Evolutionary conservation across 2,888 invertebrate species (phyloP), one percentile per base, ranked within the genome.

Genomic region (Pyrochroa serraticornis): DNA sequence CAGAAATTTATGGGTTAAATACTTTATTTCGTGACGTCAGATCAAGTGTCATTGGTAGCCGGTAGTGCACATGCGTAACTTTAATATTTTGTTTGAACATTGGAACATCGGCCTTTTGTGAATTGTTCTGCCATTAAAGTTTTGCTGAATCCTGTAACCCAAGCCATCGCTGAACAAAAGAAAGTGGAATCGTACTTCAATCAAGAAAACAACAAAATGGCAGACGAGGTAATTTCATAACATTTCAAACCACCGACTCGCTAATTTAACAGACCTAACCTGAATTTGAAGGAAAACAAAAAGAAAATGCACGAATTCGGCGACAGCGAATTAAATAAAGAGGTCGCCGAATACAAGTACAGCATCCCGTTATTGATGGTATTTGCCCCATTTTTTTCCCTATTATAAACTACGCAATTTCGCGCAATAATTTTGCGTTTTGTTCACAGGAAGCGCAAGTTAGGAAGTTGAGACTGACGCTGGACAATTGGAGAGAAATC

Each of bases 401-500:
- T n/a, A n/a, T n/a, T n/a, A 41, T 38, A 45, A 56, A 14, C 22
- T 7, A 0, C 33, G 6, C 5, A 13, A 31, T 42, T 2, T 10
- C 34, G 34, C 32, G 30, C 36, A 22, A 50, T 41, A 14, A 13
- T 38, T 45, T 55, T 51, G 36, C 13, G 14, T 43, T 62, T 53
- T 51, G 44, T 38, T 68, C 64, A 10, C 73, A 91, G 90, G 91
- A 91, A 70, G 85, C 87, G 66, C 86, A 89, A 74, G 86, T 87
- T 60, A 87, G 88, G 71, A 88, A 85, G 73, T 74, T 92, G 49
- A 90, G 88, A 73, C 82, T 88, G 63, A 83, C 86, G 62, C 77
- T 92, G 69, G 91, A 91, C 73, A 85, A 86, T 37, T 92, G 89
- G 87, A 86, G 91, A 57, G 88, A 90, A 80, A 82, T 90, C n/a